Conservation (phyloP, 2,888 invertebrate genomes). For the Nemapogon koenigi region DNA sequence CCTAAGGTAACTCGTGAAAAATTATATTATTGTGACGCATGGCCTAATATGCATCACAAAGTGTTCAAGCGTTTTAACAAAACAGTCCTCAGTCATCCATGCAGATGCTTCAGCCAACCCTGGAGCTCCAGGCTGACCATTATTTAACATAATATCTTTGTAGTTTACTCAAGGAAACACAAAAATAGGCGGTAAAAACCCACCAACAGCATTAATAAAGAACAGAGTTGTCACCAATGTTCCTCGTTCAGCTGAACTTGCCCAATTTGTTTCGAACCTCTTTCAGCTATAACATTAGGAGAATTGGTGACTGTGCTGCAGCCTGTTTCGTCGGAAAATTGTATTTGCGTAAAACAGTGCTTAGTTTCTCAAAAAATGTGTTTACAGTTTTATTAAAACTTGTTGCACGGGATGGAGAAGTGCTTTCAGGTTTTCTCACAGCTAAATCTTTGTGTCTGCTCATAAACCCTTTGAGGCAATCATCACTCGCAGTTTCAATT, state of each 20-base stretch:
- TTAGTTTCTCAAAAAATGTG: slow-evolving; percentile 16
- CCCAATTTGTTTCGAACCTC: slow-evolving; percentile 16
- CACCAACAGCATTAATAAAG: slow-evolving; percentile 16
- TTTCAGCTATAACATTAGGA: slow-evolving; percentile 16
- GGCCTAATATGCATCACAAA: slow-evolving; percentile 18
- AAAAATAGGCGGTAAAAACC: slow-evolving; percentile 15
- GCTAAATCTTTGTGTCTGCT: slow-evolving; percentile 14
- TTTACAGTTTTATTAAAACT: slow-evolving; percentile 13
- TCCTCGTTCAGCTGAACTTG: slow-evolving; percentile 16
- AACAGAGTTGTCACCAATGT: slow-evolving; percentile 12
- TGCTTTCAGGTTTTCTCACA: slow-evolving; percentile 16
- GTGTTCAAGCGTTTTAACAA: slow-evolving; percentile 17
- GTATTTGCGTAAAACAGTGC: slow-evolving; percentile 12
- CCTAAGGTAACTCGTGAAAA: too few relatives aligned
- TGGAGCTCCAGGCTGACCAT: slow-evolving; percentile 17
- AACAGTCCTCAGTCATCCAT: slow-evolving; percentile 18
- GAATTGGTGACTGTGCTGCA: slow-evolving; percentile 17
- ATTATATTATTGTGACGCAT: too few relatives aligned
- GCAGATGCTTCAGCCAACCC: slow-evolving; percentile 16
- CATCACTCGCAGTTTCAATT: slow-evolving; percentile 13
- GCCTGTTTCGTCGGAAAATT: slow-evolving; percentile 14
- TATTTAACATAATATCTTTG: slow-evolving; percentile 16
- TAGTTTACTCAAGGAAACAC: slow-evolving; percentile 16
- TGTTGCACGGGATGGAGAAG: slow-evolving; percentile 16
- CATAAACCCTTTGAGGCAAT: slow-evolving; percentile 17